Conservation (phyloP, 2,888 invertebrate species). For the Oxyscelio sp. region DNA sequence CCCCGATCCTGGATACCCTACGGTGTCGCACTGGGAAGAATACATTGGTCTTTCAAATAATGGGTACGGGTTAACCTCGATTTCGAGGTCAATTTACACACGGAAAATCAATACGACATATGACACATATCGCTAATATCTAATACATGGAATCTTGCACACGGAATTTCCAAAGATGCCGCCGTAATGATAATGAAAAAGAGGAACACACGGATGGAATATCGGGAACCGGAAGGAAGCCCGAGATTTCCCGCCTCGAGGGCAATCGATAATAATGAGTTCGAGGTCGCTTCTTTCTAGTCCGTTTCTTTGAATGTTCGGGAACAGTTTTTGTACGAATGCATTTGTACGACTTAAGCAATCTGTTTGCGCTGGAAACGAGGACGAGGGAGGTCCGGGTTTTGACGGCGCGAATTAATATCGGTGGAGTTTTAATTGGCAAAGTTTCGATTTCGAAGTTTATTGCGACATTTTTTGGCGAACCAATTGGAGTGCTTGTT, state of each 20-base stretch:
- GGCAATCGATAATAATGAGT: conserved; percentile 79
- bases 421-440: conserved; percentile 22
- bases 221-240: conserved; percentile 76
- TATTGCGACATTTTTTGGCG: conserved; percentile 40
- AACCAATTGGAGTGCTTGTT: conserved; percentile 26
- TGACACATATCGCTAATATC: conserved; percentile 58
- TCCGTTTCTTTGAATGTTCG: conserved; percentile 43
- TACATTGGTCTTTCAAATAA: no score
- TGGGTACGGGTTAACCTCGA: conserved; percentile 84
- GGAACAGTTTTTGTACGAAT: background rate
- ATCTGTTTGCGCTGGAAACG: no score
- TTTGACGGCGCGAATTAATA: no score
- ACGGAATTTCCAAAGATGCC: conserved; percentile 38
- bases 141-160: conserved; percentile 34
- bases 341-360: no score
- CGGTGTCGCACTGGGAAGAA: conserved; percentile 67
- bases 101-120: conserved; percentile 87
- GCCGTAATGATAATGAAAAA: conserved; percentile 35
- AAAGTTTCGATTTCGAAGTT: conserved; percentile 33
- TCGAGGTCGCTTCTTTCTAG: conserved; percentile 71
- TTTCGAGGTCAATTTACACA: conserved; percentile 81
- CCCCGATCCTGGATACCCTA: background rate
- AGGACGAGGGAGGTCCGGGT: no score
- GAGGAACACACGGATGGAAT: conserved; percentile 26
- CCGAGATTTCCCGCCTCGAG: conserved; percentile 78